A percentile compares a stretch with the other conserved stretches of the same genome.
These are phyloP conservation scores for Drosophila funebris DNA, from an alignment of 1,140 invertebrate species.

Conservation along the genomic window DNA sequence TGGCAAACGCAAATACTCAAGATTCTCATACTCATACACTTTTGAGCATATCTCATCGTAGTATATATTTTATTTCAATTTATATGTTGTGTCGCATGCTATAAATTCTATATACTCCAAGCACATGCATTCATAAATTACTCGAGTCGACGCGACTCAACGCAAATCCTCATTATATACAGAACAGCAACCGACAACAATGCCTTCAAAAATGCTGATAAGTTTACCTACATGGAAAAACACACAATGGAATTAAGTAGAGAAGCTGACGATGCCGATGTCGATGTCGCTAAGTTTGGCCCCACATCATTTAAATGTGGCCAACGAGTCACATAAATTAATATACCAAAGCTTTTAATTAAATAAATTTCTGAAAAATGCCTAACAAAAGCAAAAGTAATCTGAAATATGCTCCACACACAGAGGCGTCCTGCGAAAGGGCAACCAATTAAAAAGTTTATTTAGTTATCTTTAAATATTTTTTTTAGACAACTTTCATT, in stretches of 20 bases:
- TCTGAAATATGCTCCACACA: conserved; percentile 3
- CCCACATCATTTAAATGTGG: conserved; percentile 27
- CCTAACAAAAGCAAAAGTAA: conserved; percentile 13
- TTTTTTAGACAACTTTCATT: too few species aligned
- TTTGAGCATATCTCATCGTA: conserved; percentile 24
- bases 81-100: conserved; percentile 50
- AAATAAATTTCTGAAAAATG: conserved; percentile 57
- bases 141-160: conserved; percentile 3
- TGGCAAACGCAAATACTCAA: conserved; percentile 6
- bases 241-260: conserved; percentile 51
- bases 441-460: conserved; percentile 4
- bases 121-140: conserved; percentile 46
- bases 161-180: conserved; percentile 11
- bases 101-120: conserved; percentile 40
- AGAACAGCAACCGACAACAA: conserved; percentile 11
- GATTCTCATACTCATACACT: conserved; percentile 31
- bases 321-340: conserved; percentile 56
- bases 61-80: conserved; percentile 55
- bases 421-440: too few species aligned
- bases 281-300: background rate
- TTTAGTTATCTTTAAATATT: too few species aligned
- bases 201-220: conserved; percentile 40
- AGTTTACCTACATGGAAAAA: conserved; percentile 23
- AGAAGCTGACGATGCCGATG: background rate
- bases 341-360: conserved; percentile 71